Conservation (phyloP, 2,113 vertebrate genomes). For the Asarcornis scutulata region DNA sequence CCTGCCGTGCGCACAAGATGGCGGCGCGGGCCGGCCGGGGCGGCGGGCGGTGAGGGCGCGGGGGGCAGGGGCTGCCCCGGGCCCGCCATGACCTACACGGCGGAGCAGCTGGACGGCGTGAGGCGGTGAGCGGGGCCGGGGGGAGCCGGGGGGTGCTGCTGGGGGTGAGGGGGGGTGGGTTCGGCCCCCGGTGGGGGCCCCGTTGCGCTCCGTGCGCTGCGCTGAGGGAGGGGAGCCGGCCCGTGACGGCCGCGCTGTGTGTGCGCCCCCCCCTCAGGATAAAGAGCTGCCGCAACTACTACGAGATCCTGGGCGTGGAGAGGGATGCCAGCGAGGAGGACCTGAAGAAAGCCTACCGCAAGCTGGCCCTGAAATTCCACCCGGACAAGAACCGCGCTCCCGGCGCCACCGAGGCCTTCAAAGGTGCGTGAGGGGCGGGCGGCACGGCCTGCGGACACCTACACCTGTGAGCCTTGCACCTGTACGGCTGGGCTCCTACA, state of each 20-base stretch:
- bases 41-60: slow-evolving; percentile 62
- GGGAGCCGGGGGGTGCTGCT: no score
- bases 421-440: slow-evolving; percentile 80
- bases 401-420: slow-evolving; percentile 94
- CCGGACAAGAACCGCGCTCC: slow-evolving; percentile 96
- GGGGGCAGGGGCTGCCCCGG: not conserved
- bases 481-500: not conserved
- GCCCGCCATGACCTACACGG: slow-evolving; percentile 83
- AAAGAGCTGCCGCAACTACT: slow-evolving; percentile 94
- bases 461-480: no score
- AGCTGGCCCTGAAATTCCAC: slow-evolving; percentile 92
- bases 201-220: no score
- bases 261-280: slow-evolving; percentile 77
- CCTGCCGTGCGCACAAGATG: slow-evolving; percentile 33
- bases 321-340: slow-evolving; percentile 89
- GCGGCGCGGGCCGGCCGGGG: slow-evolving; percentile 60
- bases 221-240: no score
- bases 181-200: no score
- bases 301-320: slow-evolving; percentile 91
- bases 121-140: slow-evolving; percentile 78
- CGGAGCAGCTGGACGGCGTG: slow-evolving; percentile 91
- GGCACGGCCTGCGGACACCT: no score
- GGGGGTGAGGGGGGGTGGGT: no score
- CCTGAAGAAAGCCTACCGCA: slow-evolving; percentile 92
- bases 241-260: not conserved